Evolutionary conservation across 1,140 invertebrate genomes (phyloP).

Genomic region (Drosophila simulans): DNA sequence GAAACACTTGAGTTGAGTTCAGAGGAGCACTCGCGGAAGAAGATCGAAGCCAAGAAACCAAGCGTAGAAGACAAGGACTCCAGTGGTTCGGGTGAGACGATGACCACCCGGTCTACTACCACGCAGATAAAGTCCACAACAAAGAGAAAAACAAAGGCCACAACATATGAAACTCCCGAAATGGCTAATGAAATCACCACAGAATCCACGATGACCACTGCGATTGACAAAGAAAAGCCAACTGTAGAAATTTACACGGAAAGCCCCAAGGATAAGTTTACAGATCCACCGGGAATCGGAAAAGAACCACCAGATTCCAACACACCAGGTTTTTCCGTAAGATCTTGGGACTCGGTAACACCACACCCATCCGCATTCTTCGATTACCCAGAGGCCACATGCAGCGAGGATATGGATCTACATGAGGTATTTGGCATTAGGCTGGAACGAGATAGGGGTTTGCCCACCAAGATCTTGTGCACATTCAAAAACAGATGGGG

Average conservation of each 20-base stretch:
- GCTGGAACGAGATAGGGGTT: conserved; percentile 38
- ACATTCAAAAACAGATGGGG: conserved; percentile 49
- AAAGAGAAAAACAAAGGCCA: neutral
- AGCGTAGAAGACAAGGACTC: neutral
- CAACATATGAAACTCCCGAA: neutral
- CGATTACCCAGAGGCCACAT: conserved; percentile 46
- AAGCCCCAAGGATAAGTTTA: neutral
- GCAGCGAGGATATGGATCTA: conserved; percentile 56
- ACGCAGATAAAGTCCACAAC: neutral
- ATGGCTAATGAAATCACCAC: conserved; percentile 7
- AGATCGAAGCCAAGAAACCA: neutral
- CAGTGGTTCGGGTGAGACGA: neutral
- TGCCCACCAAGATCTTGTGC: conserved; percentile 52
- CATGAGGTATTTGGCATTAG: conserved; percentile 59
- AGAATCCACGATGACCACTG: neutral
- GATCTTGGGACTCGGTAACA: conserved; percentile 6
- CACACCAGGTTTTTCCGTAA: neutral
- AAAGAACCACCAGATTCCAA: neutral
- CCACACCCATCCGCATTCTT: conserved; percentile 50
- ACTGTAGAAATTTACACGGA: neutral
- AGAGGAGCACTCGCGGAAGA: conserved; percentile 2
- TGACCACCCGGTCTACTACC: neutral
- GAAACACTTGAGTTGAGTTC: conserved; percentile 32
- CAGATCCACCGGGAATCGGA: neutral
- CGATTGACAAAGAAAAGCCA: neutral